These are phyloP conservation scores for Peromyscus polionotus DNA, from an alignment of 2,113 vertebrate species.

Conservation along the genomic window DNA sequence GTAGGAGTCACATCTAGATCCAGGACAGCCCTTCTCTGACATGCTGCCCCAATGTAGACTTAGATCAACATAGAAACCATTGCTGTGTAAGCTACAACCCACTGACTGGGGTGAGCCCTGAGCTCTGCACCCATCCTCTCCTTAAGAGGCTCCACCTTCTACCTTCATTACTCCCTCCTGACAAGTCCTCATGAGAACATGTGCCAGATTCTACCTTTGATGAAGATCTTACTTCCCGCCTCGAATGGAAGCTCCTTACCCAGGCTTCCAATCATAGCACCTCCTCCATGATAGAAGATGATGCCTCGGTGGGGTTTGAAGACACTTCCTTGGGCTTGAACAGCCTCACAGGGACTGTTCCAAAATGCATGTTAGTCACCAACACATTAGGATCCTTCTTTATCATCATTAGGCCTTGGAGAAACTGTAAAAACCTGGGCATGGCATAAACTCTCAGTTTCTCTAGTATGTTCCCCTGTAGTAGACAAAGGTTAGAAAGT, in stretches of 20 bases:
- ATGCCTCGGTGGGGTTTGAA: background rate
- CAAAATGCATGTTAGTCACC: background rate
- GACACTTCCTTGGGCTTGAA: background rate
- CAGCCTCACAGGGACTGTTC: background rate
- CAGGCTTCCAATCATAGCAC: background rate
- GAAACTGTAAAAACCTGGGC: background rate
- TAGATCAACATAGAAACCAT: background rate
- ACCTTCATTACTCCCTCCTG: background rate
- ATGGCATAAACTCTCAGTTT: background rate
- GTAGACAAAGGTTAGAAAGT: background rate
- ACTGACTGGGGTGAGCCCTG: background rate
- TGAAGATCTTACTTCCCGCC: background rate
- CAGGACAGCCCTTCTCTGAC: background rate
- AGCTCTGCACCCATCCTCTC: background rate
- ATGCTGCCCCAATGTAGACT: background rate
- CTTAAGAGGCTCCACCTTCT: background rate
- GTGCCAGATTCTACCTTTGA: too few relatives aligned
- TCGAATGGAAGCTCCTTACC: background rate
- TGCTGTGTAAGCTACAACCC: background rate
- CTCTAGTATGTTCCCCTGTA: background rate
- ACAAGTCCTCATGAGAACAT: background rate
- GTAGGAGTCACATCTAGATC: background rate
- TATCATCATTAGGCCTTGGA: background rate
- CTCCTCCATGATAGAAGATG: background rate
- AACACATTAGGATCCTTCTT: background rate